These are phyloP conservation scores for Xylophagus ater DNA, from an alignment of 2,888 invertebrate species.

Conservation along the genomic window DNA sequence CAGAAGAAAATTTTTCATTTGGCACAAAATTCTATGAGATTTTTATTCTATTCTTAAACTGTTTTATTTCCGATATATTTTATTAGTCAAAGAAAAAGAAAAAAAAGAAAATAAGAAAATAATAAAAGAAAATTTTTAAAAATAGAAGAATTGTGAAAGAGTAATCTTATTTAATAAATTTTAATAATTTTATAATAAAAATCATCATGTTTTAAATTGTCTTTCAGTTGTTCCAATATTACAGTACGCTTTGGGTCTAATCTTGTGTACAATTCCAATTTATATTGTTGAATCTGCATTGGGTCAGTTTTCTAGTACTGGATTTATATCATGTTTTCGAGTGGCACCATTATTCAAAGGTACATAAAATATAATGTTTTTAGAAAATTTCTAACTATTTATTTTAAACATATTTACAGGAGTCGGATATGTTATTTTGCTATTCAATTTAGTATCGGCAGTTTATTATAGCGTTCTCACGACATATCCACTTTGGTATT, in stretches of 20 bases:
- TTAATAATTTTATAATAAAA: too few relatives aligned
- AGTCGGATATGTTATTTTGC: constrained; percentile 71
- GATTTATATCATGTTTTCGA: constrained; percentile 70
- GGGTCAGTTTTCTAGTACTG: constrained; percentile 74
- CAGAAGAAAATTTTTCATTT: too few relatives aligned
- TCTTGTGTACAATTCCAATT: constrained; percentile 71
- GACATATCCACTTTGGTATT: constrained; percentile 72
- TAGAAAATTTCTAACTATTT: not conserved
- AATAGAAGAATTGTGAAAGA: too few relatives aligned
- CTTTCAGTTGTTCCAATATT: constrained; percentile 4
- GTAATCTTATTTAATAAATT: too few relatives aligned
- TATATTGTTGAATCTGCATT: constrained; percentile 80
- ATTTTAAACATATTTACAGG: constrained; percentile 43
- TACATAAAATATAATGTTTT: constrained; percentile 32
- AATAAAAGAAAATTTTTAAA: too few relatives aligned
- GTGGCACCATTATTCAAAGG: constrained; percentile 81
- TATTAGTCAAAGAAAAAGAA: too few relatives aligned
- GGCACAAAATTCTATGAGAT: too few relatives aligned
- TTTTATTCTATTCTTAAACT: too few relatives aligned
- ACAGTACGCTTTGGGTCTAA: constrained; percentile 46
- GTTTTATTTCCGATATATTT: too few relatives aligned
- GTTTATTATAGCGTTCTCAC: constrained; percentile 75
- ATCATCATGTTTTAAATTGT: too few relatives aligned
- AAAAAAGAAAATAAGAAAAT: too few relatives aligned
- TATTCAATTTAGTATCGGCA: constrained; percentile 69